Evolutionary conservation across 1,140 invertebrate species (phyloP).

Genomic region (Bombus haemorrhoidalis): DNA sequence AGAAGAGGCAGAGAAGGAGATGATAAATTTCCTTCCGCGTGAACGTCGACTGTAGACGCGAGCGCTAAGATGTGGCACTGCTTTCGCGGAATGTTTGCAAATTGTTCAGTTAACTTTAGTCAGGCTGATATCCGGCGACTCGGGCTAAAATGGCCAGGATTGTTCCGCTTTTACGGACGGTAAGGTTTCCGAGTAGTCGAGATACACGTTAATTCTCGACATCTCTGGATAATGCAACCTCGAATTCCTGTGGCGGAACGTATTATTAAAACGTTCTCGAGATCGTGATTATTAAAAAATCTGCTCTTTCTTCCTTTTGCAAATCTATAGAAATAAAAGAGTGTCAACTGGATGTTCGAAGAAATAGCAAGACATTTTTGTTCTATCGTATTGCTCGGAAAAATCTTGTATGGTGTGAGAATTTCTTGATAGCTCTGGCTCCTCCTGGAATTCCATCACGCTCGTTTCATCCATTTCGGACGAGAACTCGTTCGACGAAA

Average conservation of each 20-base stretch:
- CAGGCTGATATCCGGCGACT: not conserved
- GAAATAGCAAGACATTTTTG: not conserved
- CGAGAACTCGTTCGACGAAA: slow-evolving; percentile 4
- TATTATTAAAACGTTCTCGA: slow-evolving; percentile 1
- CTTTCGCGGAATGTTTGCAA: slow-evolving; percentile 13
- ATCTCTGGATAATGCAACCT: not conserved
- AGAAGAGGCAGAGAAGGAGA: not conserved
- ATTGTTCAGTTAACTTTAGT: slow-evolving; percentile 11
- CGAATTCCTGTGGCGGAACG: not conserved
- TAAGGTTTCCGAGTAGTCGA: not conserved
- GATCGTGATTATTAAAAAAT: not conserved
- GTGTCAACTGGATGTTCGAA: not conserved
- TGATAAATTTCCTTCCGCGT: not conserved
- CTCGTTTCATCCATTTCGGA: not conserved
- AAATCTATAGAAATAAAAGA: not conserved
- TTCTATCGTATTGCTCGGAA: not conserved
- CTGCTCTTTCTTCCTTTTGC: no score
- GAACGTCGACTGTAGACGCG: not conserved
- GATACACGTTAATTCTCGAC: not conserved
- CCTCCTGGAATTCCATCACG: slow-evolving; percentile 15
- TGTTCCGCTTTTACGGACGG: not conserved
- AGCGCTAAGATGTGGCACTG: not conserved
- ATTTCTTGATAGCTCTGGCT: not conserved
- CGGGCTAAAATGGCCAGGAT: not conserved
- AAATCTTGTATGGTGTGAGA: not conserved